Conservation (phyloP, 2,888 invertebrate species). For the Glaucopsyche alexis region DNA sequence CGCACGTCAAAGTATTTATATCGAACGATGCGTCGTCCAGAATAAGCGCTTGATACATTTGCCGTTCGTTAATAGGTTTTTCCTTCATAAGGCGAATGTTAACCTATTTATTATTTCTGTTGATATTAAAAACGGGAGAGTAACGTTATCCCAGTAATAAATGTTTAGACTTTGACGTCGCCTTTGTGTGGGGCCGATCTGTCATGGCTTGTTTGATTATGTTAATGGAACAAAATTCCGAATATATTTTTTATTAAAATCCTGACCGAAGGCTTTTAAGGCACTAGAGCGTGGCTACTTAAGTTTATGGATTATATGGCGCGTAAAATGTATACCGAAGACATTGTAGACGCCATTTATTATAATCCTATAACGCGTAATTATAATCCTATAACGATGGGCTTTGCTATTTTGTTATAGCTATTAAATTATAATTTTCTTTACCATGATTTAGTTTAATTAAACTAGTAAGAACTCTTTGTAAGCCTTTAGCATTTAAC, state of each 20-base stretch:
- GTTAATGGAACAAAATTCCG: constrained; percentile 52
- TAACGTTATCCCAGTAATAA: constrained; percentile 58
- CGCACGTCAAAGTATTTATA: constrained; percentile 8
- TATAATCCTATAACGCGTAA: constrained; percentile 33
- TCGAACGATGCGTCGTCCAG: constrained; percentile 36
- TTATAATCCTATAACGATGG: constrained; percentile 31
- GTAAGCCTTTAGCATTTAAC: too few relatives aligned
- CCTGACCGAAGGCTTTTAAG: constrained; percentile 53
- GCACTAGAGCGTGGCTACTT: constrained; percentile 44
- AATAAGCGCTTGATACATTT: constrained; percentile 70
- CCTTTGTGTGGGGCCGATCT: constrained; percentile 50
- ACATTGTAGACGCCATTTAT: constrained; percentile 31
- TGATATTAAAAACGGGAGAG: constrained; percentile 73
- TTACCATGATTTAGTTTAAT: too few relatives aligned
- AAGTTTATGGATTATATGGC: constrained; percentile 45
- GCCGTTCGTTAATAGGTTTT: constrained; percentile 76
- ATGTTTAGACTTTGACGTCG: constrained; percentile 60
- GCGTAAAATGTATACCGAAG: constrained; percentile 40
- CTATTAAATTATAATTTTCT: neutral
- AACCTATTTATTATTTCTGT: constrained; percentile 76
- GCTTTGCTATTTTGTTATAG: neutral
- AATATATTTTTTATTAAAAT: constrained; percentile 49
- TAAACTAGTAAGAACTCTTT: too few relatives aligned
- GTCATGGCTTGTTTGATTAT: constrained; percentile 69
- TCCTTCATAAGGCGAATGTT: constrained; percentile 78